phyloP scores from a whole-genome alignment of 1,140 invertebrate species.

The Steinernema feltiae region DNA sequence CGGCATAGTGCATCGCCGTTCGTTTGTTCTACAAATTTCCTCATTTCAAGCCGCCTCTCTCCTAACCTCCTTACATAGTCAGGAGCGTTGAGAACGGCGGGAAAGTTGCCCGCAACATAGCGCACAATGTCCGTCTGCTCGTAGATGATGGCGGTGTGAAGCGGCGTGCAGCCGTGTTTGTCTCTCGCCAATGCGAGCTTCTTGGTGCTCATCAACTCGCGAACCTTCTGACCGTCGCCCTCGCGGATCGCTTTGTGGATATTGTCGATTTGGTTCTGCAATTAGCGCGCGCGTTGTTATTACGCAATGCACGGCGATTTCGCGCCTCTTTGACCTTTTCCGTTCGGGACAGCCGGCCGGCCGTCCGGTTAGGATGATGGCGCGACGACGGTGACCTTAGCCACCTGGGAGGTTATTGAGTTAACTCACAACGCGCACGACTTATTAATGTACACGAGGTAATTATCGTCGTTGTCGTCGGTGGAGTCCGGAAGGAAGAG shows the following conservation, averaged over 20 bases:
- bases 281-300: constrained; percentile 2
- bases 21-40: constrained; percentile 66
- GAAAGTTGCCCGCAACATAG: constrained; percentile 51
- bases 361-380: no score
- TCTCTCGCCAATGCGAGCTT: constrained; percentile 69
- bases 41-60: neutral
- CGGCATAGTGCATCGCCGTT: constrained; percentile 83
- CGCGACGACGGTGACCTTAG: neutral
- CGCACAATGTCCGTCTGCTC: constrained; percentile 68
- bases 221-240: constrained; percentile 67
- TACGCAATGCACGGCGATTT: neutral
- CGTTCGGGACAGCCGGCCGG: neutral
- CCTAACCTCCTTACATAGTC: constrained; percentile 52
- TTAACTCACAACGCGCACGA: neutral
- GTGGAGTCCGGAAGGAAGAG: neutral
- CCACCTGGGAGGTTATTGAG: constrained; percentile 13
- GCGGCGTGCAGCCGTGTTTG: constrained; percentile 75
- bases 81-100: constrained; percentile 53
- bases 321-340: constrained; percentile 11
- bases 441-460: constrained; percentile 11
- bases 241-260: constrained; percentile 68
- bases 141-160: constrained; percentile 65
- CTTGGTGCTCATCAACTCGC: constrained; percentile 61
- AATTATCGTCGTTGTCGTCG: neutral
- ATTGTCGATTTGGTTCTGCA: constrained; percentile 58